Conservation (phyloP, 2,888 invertebrate species). For the Hipparchia sbordonii region DNA sequence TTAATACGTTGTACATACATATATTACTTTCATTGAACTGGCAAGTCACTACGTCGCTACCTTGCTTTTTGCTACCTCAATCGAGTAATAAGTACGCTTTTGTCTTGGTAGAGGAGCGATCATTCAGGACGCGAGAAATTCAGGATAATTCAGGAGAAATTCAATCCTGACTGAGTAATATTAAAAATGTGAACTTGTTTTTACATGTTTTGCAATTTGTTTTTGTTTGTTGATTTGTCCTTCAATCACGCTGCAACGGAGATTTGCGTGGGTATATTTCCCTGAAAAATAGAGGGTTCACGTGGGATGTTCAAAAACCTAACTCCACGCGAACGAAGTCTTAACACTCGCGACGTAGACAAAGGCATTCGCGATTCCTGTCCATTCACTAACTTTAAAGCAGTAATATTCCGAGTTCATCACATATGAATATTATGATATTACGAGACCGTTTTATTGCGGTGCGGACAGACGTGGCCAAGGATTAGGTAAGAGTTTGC, state of each 20-base stretch:
- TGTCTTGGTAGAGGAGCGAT: background rate
- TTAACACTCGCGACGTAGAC: background rate
- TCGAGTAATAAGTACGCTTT: background rate
- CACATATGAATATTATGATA: slow-evolving; percentile 77
- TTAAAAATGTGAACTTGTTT: too few species aligned
- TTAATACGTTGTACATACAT: too few species aligned
- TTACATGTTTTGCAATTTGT: background rate
- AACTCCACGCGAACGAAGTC: too few species aligned
- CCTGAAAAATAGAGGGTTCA: too few species aligned
- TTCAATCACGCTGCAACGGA: too few species aligned
- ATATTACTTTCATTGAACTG: too few species aligned
- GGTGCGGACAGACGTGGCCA: slow-evolving; percentile 68
- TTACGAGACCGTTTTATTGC: slow-evolving; percentile 75
- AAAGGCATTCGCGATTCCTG: slow-evolving; percentile 39
- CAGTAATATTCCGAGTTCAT: slow-evolving; percentile 63
- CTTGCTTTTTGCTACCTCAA: background rate
- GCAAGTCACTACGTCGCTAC: too few species aligned
- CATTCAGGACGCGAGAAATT: background rate
- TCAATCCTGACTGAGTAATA: background rate
- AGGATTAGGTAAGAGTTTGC: slow-evolving; percentile 56
- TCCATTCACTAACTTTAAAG: slow-evolving; percentile 61
- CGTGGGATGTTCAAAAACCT: too few species aligned
- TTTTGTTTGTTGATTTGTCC: too few species aligned
- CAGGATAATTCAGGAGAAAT: too few species aligned
- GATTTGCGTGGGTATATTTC: too few species aligned